Evolutionary conservation across 2,113 vertebrate genomes (phyloP).

Genomic region (Gavia stellata): DNA sequence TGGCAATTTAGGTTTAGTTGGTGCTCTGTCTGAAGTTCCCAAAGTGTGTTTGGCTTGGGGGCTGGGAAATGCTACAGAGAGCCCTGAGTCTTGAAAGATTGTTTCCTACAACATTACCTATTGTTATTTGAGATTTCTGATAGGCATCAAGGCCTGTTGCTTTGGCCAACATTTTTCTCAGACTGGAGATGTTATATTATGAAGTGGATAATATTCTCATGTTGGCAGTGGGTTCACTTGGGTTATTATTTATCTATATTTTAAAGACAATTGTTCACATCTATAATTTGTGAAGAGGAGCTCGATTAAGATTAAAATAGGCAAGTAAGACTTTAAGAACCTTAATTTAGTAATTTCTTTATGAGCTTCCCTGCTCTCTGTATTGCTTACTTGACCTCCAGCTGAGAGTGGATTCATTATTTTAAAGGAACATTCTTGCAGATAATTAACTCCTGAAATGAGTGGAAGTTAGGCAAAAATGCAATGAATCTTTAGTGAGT

Average conservation of each 20-base stretch:
- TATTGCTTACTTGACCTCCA: background rate
- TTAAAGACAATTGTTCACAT: background rate
- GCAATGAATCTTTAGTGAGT: background rate
- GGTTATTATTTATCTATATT: background rate
- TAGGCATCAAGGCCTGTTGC: background rate
- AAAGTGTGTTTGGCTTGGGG: background rate
- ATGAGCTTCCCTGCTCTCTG: background rate
- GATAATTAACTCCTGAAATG: background rate
- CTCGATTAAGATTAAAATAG: background rate
- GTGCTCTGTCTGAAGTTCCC: background rate
- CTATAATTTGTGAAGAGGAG: background rate
- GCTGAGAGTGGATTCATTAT: background rate
- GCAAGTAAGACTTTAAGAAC: background rate
- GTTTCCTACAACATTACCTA: background rate
- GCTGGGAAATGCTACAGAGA: background rate
- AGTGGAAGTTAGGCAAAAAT: background rate
- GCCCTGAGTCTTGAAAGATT: background rate
- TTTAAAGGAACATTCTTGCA: background rate
- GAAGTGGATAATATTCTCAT: background rate
- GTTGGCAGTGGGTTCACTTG: background rate
- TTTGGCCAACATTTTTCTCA: background rate
- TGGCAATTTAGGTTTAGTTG: background rate
- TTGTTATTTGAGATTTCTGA: background rate
- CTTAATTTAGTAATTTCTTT: conserved; percentile 23
- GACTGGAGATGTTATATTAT: background rate